Base-by-base conservation (phyloP, 2,797 vertebrate genomes). In the Typhlichthys subterraneus region DNA sequence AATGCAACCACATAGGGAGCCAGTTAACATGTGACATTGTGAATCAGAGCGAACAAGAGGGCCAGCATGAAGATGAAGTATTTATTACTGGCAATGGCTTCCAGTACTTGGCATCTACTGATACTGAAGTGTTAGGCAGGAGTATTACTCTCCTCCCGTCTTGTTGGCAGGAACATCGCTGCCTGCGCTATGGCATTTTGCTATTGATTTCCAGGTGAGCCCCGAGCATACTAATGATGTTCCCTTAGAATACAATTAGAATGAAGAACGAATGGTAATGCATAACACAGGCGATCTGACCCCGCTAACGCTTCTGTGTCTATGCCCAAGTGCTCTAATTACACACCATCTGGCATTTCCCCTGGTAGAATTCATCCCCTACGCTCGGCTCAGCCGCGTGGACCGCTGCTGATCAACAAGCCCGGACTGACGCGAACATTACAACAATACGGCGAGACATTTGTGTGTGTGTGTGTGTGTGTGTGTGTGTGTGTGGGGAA, bases 311-410 rank as follows among this genome's bases (percentile, higher is more conserved):
- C 75, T 80, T 84, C 73, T 83, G 73, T 87, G 81, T 81, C 73
- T 83, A 71, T 76, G 83, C 72, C 70, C 84, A 79, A 79, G 81
- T 23, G 23, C 82, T 87, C 84, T 87, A 88, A 91, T 88, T 88
- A 88, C 84, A 85, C 70, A 62, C 87, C 90, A 91, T 91, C 87
- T 91, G 90, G 82, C 81, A 80, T 87, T 88, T 80, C 81, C 87
- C 83, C 81, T 85, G 80, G 84, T 85, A 75, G 87, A 85, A 88
- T 80, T 83, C 85, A 85, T 85, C 80, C 77, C 72, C 85, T 85
- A 85, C 87, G 87, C 83, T 87, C 80, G 49, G 87, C 83, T 87
- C 80, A 51, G 71, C 57, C 60, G 79, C 68, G 85, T 83, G 85
- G 81, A 88, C 84, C 85, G 80, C 83, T 54, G 75, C 75, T 80